Evolutionary conservation across 1,140 invertebrate genomes (phyloP).

Genomic region (Lineus longissimus): DNA sequence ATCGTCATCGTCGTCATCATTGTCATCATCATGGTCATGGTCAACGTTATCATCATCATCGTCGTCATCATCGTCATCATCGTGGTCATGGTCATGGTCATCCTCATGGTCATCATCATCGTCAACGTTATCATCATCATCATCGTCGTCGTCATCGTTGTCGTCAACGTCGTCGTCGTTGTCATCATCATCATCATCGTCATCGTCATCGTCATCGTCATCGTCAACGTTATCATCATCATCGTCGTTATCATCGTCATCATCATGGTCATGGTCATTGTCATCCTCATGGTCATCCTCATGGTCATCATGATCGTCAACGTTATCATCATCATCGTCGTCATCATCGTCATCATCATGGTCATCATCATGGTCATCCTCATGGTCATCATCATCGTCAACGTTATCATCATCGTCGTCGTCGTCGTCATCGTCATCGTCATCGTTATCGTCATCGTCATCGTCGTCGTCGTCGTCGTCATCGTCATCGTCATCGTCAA

Average conservation of each 20-base stretch:
- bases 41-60: not conserved
- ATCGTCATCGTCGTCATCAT: not conserved
- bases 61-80: not conserved
- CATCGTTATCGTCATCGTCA: slow-evolving; percentile 1
- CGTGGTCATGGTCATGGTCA: no score
- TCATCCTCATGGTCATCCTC: no score
- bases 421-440: slow-evolving; percentile 1
- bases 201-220: slow-evolving; percentile 8
- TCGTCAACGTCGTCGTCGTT: no score
- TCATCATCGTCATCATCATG: not conserved
- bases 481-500: not conserved
- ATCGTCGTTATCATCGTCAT: slow-evolving; percentile 1
- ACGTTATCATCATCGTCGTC: not conserved
- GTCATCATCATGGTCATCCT: not conserved
- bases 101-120: slow-evolving; percentile 3
- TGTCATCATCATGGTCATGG: no score
- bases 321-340: slow-evolving; percentile 11
- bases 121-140: not conserved
- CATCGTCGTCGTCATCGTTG: no score
- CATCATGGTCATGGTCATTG: no score
- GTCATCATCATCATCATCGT: slow-evolving; percentile 10
- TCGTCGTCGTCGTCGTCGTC: not conserved
- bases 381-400: not conserved
- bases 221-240: slow-evolving; percentile 14
- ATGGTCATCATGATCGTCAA: no score